phyloP scores from a whole-genome alignment of 2,113 vertebrate species.

The Neoarius graeffei region DNA sequence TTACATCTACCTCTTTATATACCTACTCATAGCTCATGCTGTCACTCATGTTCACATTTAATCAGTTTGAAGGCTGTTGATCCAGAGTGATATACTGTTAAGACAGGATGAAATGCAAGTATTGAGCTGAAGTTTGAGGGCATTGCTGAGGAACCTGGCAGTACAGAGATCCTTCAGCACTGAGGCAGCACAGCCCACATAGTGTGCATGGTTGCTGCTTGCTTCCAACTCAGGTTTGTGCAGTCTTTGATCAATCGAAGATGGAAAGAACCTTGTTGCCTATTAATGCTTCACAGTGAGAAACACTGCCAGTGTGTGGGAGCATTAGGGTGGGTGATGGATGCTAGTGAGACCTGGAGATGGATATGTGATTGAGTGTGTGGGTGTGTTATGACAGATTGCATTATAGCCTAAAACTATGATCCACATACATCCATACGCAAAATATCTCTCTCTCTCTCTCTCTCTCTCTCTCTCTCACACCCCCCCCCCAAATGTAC shows the following conservation, averaged over 20 bases:
- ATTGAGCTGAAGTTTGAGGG: background rate
- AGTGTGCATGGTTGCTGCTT: background rate
- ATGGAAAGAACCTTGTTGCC: background rate
- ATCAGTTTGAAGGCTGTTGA: background rate
- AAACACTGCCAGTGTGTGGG: constrained; percentile 24
- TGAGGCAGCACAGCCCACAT: background rate
- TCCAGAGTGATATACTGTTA: background rate
- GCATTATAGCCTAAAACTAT: constrained; percentile 36
- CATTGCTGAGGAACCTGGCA: background rate
- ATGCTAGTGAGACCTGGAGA: constrained; percentile 33
- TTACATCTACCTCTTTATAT: constrained; percentile 11
- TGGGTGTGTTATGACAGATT: constrained; percentile 38
- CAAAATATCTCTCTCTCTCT: background rate
- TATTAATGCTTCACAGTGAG: constrained; percentile 2
- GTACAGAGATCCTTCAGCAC: background rate
- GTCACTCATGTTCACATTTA: background rate
- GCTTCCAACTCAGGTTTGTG: background rate
- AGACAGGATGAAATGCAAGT: no score
- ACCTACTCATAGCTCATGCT: background rate
- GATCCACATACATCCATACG: constrained; percentile 11
- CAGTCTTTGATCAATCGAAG: constrained; percentile 2
- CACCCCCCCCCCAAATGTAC: background rate
- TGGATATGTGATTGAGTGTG: constrained; percentile 50
- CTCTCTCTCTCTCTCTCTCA: no score
- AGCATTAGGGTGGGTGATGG: constrained; percentile 32